Conservation (phyloP, 2,797 vertebrate genomes). For the Toxotes lorentzi region DNA sequence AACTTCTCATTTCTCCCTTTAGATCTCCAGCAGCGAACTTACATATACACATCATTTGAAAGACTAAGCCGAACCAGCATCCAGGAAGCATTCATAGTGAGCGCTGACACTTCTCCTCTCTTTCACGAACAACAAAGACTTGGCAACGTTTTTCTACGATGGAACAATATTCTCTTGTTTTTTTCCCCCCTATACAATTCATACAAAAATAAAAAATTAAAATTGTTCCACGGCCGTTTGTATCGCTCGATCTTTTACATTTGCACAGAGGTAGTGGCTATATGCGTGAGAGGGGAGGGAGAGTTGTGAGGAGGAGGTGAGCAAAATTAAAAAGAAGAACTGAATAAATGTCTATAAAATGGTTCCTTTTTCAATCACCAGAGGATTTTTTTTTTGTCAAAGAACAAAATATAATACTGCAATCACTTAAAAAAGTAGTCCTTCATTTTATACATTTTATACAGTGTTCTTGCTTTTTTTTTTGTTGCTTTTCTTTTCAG, state of each 20-base stretch:
- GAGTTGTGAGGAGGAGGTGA: conserved; percentile 67
- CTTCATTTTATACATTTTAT: conserved; percentile 99
- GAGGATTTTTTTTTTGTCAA: conserved; percentile 81
- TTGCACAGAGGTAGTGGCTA: conserved; percentile 90
- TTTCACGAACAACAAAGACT: conserved; percentile 71
- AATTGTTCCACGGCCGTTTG: conserved; percentile 80
- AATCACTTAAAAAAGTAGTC: conserved; percentile 99
- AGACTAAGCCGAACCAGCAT: conserved; percentile 67
- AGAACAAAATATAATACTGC: conserved; percentile 98
- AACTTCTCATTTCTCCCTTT: conserved; percentile 47
- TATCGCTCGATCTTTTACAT: conserved; percentile 79
- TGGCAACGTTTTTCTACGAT: conserved; percentile 76
- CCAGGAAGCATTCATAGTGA: conserved; percentile 76
- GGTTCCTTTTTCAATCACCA: conserved; percentile 81
- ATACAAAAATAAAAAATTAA: conserved; percentile 86
- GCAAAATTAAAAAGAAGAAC: conserved; percentile 79
- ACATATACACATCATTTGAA: conserved; percentile 62
- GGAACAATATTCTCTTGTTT: conserved; percentile 78
- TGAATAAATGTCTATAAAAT: conserved; percentile 87
- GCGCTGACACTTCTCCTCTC: conserved; percentile 58
- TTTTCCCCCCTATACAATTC: conserved; percentile 80
- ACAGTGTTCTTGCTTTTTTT: conserved; percentile 89
- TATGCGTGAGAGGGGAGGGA: conserved; percentile 72
- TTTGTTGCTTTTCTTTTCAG: conserved; percentile 83
- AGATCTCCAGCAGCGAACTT: conserved; percentile 71